These are phyloP conservation scores for Drosophila nr. perissopoda DNA, from an alignment of 2,888 invertebrate genomes.

Conservation along the genomic window DNA sequence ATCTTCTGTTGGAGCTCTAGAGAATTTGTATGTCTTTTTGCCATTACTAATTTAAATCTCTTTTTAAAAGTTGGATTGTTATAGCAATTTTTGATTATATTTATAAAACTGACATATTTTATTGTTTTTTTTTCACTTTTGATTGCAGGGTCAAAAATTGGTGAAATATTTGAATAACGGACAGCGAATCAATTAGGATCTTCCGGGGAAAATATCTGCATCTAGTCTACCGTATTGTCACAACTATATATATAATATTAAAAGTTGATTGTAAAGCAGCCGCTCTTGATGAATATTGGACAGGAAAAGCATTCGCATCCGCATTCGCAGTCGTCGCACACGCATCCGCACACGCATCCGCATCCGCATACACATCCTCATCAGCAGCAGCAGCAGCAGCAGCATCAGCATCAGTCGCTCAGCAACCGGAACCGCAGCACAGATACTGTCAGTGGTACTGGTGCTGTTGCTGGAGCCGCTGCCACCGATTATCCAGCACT, in stretches of 20 bases:
- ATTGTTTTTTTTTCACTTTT: neutral
- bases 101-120: neutral
- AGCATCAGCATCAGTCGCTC: constrained; percentile 18
- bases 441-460: constrained; percentile 26
- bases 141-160: constrained; percentile 30
- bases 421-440: constrained; percentile 20
- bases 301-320: constrained; percentile 72
- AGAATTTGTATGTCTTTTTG: neutral
- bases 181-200: constrained; percentile 33
- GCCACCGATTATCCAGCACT: constrained; percentile 43
- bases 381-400: constrained; percentile 21
- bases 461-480: constrained; percentile 13
- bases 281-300: constrained; percentile 83
- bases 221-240: constrained; percentile 73
- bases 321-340: constrained; percentile 53
- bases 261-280: constrained; percentile 60
- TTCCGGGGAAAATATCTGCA: constrained; percentile 12
- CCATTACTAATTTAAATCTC: neutral
- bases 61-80: neutral
- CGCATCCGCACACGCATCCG: constrained; percentile 36
- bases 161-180: constrained; percentile 12
- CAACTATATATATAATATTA: constrained; percentile 29
- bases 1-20: neutral
- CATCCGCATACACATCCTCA: constrained; percentile 40
- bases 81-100: neutral